These are phyloP conservation scores for Tadarida brasiliensis DNA, from an alignment of 2,797 vertebrate genomes.

Conservation along the genomic window DNA sequence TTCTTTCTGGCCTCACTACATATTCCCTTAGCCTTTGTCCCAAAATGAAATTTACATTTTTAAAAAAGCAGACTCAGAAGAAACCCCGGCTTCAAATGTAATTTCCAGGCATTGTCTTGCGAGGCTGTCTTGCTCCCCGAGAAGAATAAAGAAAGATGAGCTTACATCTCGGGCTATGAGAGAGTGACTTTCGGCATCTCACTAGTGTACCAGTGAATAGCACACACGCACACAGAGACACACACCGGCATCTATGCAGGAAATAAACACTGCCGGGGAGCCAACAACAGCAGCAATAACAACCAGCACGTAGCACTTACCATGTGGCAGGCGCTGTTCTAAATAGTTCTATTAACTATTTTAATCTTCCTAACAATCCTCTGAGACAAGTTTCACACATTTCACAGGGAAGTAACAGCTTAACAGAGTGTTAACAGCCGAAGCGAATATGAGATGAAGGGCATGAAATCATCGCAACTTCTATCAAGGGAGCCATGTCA, in stretches of 20 bases:
- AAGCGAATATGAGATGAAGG: not conserved
- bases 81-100: not conserved
- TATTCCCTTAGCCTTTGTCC: not conserved
- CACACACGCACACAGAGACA: not conserved
- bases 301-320: not conserved
- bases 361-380: not conserved
- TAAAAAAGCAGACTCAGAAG: not conserved
- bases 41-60: conserved; percentile 15
- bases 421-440: not conserved
- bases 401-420: conserved; percentile 34
- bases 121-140: not conserved
- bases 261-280: not conserved
- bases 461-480: not conserved
- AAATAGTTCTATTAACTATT: not conserved
- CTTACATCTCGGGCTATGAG: not conserved
- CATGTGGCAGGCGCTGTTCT: not conserved
- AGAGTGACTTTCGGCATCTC: not conserved
- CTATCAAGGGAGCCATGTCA: not conserved
- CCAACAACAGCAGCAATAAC: not conserved
- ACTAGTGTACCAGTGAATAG: not conserved
- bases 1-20: not conserved
- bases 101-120: not conserved
- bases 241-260: not conserved
- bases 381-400: not conserved
- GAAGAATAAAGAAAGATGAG: not conserved